Base-by-base conservation (phyloP, 1,140 invertebrate genomes). In the Muscidifurax raptorellus region DNA sequence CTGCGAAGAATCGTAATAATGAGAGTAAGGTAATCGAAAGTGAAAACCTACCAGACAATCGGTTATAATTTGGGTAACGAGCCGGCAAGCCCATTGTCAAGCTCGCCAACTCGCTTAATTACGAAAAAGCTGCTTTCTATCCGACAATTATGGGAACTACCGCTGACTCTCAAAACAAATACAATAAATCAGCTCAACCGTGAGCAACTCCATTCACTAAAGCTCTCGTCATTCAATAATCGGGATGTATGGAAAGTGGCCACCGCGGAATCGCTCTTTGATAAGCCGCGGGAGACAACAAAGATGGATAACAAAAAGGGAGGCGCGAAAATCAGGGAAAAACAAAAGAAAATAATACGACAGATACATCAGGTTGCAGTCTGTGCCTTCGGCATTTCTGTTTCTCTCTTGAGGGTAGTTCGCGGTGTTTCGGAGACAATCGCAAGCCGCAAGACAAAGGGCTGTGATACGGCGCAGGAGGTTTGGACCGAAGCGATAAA, bases 181-280 rank as follows among this genome's bases (percentile, higher is more conserved):
- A 4, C 66, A 69, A 69, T 69, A 69, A 69, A 69, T 69, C 66
- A 69, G 12, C 66, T 28, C 66, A 7, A n/a, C 66, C n/a, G 66
- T 69, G 6, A 15, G 12, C n/a, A 7, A 4, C 7, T 28, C n/a
- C 27, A 69, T 69, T 69, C 22, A 69, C 9, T 5, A 69, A 15
- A 25, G n/a, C 66, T 28, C 66, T 28, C 27, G 6, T 69, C 66
- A 69, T 25, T 28, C 44, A 47, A 47, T 47, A 47, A 15, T 13
- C 7, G 0, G 36, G 7, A 40, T 40, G 36, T 40, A 40, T 40
- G 9, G 10, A 36, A 40, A 40, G 36, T 9, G 9, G 5, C 36
- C 36, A 40, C 9, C 36, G 36, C 36, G 44, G 15, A 18, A 47
- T 47, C 13, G 22, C 32, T 69, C 64, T 67, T 28, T 32, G 59